Conservation (phyloP, 2,797 vertebrate genomes). For the Tiaroga cobitis region DNA sequence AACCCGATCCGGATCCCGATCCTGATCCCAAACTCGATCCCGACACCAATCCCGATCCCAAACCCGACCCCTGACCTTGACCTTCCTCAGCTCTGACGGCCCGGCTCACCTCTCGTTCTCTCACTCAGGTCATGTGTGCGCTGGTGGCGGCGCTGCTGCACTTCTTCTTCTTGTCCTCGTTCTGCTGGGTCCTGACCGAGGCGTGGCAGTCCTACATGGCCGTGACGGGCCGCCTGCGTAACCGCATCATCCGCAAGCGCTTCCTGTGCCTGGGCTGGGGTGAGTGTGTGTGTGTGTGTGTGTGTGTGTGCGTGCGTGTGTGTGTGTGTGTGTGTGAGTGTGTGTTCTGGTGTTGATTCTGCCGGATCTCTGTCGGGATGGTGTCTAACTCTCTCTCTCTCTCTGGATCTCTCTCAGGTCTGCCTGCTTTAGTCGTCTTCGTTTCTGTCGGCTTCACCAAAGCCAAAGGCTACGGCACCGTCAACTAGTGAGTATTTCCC, state of each 20-base stretch:
- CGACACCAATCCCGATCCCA: too few species aligned
- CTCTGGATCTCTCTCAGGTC: slow-evolving; percentile 63
- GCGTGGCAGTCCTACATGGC: slow-evolving; percentile 99
- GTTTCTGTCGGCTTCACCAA: slow-evolving; percentile 98
- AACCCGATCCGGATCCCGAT: rapidly evolving
- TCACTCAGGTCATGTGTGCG: slow-evolving; percentile 89
- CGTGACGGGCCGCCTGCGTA: slow-evolving; percentile 95
- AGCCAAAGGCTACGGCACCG: slow-evolving; percentile 94
- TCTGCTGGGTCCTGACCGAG: slow-evolving; percentile 99
- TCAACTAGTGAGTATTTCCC: slow-evolving; percentile 90
- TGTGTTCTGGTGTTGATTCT: background rate
- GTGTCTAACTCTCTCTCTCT: slow-evolving; percentile 77
- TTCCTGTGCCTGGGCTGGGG: slow-evolving; percentile 99
- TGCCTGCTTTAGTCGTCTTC: slow-evolving; percentile 95
- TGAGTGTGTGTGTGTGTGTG: slow-evolving; percentile 71
- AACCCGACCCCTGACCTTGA: background rate
- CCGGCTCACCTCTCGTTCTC: background rate
- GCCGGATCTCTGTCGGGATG: background rate
- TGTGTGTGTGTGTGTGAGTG: slow-evolving; percentile 65
- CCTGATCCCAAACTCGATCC: too few species aligned
- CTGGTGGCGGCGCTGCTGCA: slow-evolving; percentile 94
- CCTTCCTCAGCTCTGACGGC: too few species aligned
- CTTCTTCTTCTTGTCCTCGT: slow-evolving; percentile 99
- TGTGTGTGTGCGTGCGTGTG: background rate
- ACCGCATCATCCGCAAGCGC: slow-evolving; percentile 98